phyloP scores from a whole-genome alignment of 2,888 invertebrate genomes.

The Drymonia ruficornis region DNA sequence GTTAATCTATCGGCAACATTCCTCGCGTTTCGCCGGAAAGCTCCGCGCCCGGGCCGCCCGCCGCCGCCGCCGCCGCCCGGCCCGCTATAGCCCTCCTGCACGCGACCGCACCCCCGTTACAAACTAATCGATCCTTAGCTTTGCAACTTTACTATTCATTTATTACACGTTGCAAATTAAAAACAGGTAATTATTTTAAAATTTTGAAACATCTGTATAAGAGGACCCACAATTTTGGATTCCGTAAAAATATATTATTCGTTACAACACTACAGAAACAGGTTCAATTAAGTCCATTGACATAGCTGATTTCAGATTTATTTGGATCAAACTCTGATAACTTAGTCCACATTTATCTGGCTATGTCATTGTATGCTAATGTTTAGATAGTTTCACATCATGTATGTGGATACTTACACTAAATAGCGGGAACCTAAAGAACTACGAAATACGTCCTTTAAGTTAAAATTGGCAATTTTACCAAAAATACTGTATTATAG shows the following conservation, averaged over 20 bases:
- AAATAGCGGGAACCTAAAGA: not conserved
- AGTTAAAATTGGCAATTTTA: not conserved
- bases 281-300: constrained; percentile 18
- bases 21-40: constrained; percentile 83
- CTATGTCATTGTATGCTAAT: not conserved
- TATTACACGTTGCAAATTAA: constrained; percentile 27
- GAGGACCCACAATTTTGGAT: not conserved
- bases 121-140: constrained; percentile 72
- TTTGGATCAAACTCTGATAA: constrained; percentile 13
- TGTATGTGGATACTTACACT: not conserved
- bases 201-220: too few species aligned
- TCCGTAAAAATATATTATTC: not conserved
- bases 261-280: constrained; percentile 11
- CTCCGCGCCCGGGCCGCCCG: constrained; percentile 61
- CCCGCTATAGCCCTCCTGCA: constrained; percentile 62
- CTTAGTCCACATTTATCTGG: constrained; percentile 9
- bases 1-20: constrained; percentile 85
- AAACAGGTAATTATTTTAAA: not conserved
- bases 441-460: not conserved
- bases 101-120: constrained; percentile 65
- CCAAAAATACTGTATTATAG: not conserved
- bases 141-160: constrained; percentile 63
- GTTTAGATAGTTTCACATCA: not conserved
- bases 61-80: constrained; percentile 44
- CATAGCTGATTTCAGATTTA: constrained; percentile 11